Evolutionary conservation across 2,888 invertebrate genomes (phyloP), one percentile per base, ranked within the genome.

Genomic region (Drosophila niveifrons): DNA sequence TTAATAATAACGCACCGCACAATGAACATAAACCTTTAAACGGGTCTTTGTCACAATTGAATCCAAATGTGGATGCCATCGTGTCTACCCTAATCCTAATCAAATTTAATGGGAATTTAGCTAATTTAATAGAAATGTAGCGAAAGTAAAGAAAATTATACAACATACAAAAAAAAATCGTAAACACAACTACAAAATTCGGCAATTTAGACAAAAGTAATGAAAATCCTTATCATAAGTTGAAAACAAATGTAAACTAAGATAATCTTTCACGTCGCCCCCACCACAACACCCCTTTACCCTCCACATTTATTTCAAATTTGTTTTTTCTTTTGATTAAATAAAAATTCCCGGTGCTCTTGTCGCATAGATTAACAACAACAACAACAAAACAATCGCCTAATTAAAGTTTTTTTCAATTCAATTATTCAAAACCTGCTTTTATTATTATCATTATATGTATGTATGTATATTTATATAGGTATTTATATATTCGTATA

Each of bases 91-190:
- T 41, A 31, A 31, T 39, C 51, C 66, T 55, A 53, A 53, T 53
- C 43, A 50, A 65, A 66, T 62, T 75, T 72, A 75, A 71, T 65
- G 75, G 71, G 69, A 86, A 88, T 66, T 77, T 83, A 83, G 89
- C 89, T 59, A 83, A 83, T 88, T 83, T 88, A 78, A 71, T 86
- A 88, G 78, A 77, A 68, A 65, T 52, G 59, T 85, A 79, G 86
- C 50, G 57, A 67, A 57, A 53, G 31, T 29, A 52, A 34, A 64
- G 7, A 41, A 31, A 9, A 53, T 23, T 23, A 23, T 23, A 39
- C 8, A 66, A 36, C n/a, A n/a, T n/a, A n/a, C n/a, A 44, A 52
- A 61, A 55, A 34, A 36, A 36, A 11, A 18, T 23, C 23, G 23
- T 23, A 23, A 23, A 6, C 23, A 23, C 11, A n/a, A 36, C 3